phyloP scores from a whole-genome alignment of 23 tunicate species.

The Ciona savignyi region DNA sequence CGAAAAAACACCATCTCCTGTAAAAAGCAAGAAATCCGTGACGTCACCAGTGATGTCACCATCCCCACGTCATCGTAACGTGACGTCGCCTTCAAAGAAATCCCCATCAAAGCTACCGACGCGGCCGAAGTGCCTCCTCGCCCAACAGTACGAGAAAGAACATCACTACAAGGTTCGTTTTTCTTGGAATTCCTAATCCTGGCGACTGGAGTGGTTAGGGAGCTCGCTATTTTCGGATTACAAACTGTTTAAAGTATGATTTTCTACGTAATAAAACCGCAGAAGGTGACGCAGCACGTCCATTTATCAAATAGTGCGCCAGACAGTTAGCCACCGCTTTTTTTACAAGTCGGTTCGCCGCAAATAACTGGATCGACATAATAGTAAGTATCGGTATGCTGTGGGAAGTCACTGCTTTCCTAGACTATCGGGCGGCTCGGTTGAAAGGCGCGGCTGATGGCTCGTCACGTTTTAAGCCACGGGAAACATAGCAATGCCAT shows the following conservation, averaged over 20 bases:
- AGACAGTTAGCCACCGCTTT: background rate
- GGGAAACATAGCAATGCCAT: background rate
- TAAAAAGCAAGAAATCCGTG: conserved; percentile 9
- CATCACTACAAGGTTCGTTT: conserved; percentile 66
- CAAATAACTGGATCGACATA: background rate
- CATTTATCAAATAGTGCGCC: background rate
- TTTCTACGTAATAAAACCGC: background rate
- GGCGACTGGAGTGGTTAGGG: too few relatives aligned
- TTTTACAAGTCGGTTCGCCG: background rate
- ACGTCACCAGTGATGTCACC: conserved; percentile 28
- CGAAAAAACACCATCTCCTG: conserved; percentile 9
- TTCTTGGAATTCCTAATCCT: too few relatives aligned
- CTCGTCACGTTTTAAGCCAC: background rate
- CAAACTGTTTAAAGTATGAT: background rate
- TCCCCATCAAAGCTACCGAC: background rate
- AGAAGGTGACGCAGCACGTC: background rate
- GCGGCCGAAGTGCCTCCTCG: conserved; percentile 2
- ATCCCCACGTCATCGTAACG: conserved; percentile 3
- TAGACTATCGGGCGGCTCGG: background rate
- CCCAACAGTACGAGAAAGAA: conserved; percentile 71
- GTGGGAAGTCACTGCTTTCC: background rate
- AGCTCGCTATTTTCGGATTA: background rate
- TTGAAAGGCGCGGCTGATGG: background rate
- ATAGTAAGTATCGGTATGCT: background rate
- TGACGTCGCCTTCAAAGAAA: conserved; percentile 18